Evolutionary conservation across 1,140 invertebrate species (phyloP).

Genomic region (Drosophila melanogaster): Release_6_plus_ISO1_MT NC_004354.4:3138501-3139000

Average conservation of each 20-base stretch:
- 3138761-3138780: too few relatives aligned
- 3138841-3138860: slow-evolving; percentile 27
- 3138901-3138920: slow-evolving; percentile 21
- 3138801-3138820: not conserved
- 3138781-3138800: not conserved
- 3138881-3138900: slow-evolving; percentile 11
- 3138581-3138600: not conserved
- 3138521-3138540: not conserved
- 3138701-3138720: too few relatives aligned
- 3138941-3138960: slow-evolving; percentile 75
- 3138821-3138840: not conserved
- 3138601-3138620: not conserved
- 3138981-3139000: slow-evolving; percentile 43
- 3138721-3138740: not conserved
- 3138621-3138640: not conserved
- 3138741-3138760: not conserved
- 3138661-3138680: not conserved
- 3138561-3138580: not conserved
- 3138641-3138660: not conserved
- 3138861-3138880: slow-evolving; percentile 27
- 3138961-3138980: slow-evolving; percentile 82
- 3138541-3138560: not conserved
- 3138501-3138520: not conserved
- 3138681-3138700: too few relatives aligned
- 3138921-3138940: slow-evolving; percentile 44